Evolutionary conservation across 2,797 vertebrate genomes (phyloP).

Genomic region (Neosilurus mollespiculum): DNA sequence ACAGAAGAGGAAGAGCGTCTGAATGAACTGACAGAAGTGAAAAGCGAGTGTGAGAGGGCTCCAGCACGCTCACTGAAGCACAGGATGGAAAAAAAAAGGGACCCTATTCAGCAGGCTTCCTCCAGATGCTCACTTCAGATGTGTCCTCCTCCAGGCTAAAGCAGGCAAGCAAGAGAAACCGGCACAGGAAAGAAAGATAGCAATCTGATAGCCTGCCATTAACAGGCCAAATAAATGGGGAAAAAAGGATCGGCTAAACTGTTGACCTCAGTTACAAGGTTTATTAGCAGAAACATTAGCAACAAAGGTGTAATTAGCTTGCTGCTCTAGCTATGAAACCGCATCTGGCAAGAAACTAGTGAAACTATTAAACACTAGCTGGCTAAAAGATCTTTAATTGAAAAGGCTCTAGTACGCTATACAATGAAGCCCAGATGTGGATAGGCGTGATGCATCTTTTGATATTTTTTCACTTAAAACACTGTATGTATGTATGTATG

Average conservation of each 20-base stretch:
- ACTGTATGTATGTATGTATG: neutral
- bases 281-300: conserved; percentile 60
- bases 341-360: conserved; percentile 58
- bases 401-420: conserved; percentile 32
- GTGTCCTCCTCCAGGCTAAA: conserved; percentile 74
- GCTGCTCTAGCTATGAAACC: conserved; percentile 53
- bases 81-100: conserved; percentile 69
- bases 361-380: conserved; percentile 45
- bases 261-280: conserved; percentile 63
- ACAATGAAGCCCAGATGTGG: conserved; percentile 23
- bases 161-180: conserved; percentile 57
- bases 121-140: conserved; percentile 73
- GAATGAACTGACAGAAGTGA: conserved; percentile 24
- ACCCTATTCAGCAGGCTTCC: conserved; percentile 73
- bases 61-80: conserved; percentile 24
- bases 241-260: conserved; percentile 64
- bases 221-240: conserved; percentile 77
- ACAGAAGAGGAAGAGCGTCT: conserved; percentile 43
- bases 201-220: conserved; percentile 81
- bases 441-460: conserved; percentile 9
- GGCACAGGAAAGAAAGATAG: conserved; percentile 77
- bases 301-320: conserved; percentile 58
- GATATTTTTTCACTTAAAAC: neutral
- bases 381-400: conserved; percentile 47
- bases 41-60: conserved; percentile 28